Evolutionary conservation across 2,888 invertebrate species (phyloP).

Genomic region (Hybos culiciformis): DNA sequence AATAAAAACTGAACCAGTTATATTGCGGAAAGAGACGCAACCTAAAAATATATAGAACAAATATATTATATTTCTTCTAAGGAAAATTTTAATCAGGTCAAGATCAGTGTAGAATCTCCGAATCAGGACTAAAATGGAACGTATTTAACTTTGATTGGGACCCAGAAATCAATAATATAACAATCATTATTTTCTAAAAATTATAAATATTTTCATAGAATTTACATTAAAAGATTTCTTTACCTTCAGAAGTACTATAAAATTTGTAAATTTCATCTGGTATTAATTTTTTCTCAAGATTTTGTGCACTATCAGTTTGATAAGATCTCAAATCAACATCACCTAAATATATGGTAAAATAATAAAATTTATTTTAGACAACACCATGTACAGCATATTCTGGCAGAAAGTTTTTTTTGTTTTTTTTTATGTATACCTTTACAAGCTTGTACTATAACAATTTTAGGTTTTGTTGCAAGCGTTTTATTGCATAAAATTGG

Average conservation of each 20-base stretch:
- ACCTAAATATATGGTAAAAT: background rate
- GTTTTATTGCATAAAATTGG: conserved; percentile 28
- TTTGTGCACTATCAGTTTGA: conserved; percentile 23
- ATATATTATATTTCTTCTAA: background rate
- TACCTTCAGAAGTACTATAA: conserved; percentile 33
- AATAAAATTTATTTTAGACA: background rate
- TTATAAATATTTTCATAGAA: background rate
- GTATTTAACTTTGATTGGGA: background rate
- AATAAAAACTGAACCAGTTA: conserved; percentile 29
- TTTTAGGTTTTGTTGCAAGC: conserved; percentile 28
- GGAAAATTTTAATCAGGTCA: background rate
- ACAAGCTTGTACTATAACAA: conserved; percentile 33
- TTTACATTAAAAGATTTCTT: background rate
- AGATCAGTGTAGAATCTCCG: background rate
- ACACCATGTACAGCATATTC: background rate
- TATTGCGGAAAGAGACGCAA: conserved; percentile 29
- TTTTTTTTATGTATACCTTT: conserved; percentile 20
- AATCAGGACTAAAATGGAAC: background rate
- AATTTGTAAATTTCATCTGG: conserved; percentile 31
- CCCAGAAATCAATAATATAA: background rate
- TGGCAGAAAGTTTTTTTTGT: background rate
- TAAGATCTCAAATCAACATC: conserved; percentile 20
- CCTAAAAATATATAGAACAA: conserved; percentile 16
- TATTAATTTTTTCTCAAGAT: conserved; percentile 10
- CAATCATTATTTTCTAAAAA: background rate